These are phyloP conservation scores for Distichodus sexfasciatus DNA, from an alignment of 2,797 vertebrate genomes.

Conservation along the genomic window DNA sequence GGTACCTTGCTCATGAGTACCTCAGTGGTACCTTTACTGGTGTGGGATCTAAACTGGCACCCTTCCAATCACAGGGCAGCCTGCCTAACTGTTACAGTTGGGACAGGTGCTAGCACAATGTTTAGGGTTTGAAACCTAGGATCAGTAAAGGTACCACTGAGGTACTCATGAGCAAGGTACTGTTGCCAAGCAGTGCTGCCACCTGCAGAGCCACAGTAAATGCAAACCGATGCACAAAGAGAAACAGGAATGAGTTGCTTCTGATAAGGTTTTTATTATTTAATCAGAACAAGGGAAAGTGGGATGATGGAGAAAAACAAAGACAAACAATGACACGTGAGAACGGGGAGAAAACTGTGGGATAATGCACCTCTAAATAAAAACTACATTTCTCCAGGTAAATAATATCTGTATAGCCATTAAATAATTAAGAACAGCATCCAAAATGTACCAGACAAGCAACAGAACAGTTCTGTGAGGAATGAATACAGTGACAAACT, in stretches of 20 bases:
- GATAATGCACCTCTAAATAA: slow-evolving; percentile 81
- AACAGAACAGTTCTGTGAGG: slow-evolving; percentile 75
- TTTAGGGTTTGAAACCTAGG: too few species aligned
- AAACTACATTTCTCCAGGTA: slow-evolving; percentile 76
- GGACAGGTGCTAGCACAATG: too few species aligned
- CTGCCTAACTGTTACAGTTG: too few species aligned
- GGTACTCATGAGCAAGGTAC: too few species aligned
- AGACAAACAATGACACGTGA: slow-evolving; percentile 57
- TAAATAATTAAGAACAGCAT: slow-evolving; percentile 93
- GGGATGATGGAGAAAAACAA: not conserved
- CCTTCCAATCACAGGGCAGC: too few species aligned
- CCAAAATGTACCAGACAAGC: slow-evolving; percentile 93
- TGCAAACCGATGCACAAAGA: not conserved
- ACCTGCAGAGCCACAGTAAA: too few species aligned
- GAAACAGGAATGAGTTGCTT: not conserved
- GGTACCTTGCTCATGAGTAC: too few species aligned
- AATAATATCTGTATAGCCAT: slow-evolving; percentile 79
- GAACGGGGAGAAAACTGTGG: slow-evolving; percentile 54
- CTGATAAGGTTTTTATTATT: slow-evolving; percentile 86
- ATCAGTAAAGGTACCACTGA: too few species aligned
- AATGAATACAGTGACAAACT: slow-evolving; percentile 89
- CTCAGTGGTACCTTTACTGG: too few species aligned
- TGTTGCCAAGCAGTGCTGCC: too few species aligned
- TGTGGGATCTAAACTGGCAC: too few species aligned
- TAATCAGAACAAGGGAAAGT: slow-evolving; percentile 76